Base-by-base conservation (phyloP, 2,888 invertebrate species). In the Agrotis segetum region DNA sequence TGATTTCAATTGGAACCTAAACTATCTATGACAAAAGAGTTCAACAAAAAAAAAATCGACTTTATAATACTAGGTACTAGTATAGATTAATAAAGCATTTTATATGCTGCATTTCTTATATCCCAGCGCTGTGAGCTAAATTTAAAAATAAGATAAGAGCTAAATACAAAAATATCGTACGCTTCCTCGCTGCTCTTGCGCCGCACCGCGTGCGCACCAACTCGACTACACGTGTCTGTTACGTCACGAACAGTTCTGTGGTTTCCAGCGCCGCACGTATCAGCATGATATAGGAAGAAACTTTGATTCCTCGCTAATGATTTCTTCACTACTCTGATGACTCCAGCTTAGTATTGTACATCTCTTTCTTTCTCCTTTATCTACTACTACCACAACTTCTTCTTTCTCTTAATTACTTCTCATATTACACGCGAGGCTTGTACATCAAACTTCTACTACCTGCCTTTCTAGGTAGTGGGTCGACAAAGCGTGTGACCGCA, bases 191-290 rank as follows among this genome's bases (percentile, higher is more conserved):
- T 21, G 29, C 47, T 40, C 77, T 58, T 69, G 63, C 40, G 29
- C 34, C 3, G 19, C 3, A 1, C 11, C 49, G 13, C 16, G 40
- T 6, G 6, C 47, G 24, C 47, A 24, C 14, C 24, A 40, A 55
- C 46, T 60, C 40, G 2, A 14, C 44, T 49, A 40, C 81, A 77
- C 81, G 81, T 81, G 76, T 67, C 47, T 24, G 21, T 81, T 58
- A 81, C 81, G 76, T 75, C 76, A 81, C 60, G 60, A 61, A 44
- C 24, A 13, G 34, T 47, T 74, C 44, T 64, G 75, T 19, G 63
- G 75, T 67, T 55, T 52, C 49, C n/a, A 64, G 14, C 16, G 24
- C 44, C 17, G 19, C 76, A 60, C 63, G 55, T 44, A 61, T 67
- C 60, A 29, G 47, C 59, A 60, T 46, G 63, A n/a, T 46, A 66